Conservation (phyloP, 2,888 invertebrate genomes). For the Ennomos fuscantarius region DNA sequence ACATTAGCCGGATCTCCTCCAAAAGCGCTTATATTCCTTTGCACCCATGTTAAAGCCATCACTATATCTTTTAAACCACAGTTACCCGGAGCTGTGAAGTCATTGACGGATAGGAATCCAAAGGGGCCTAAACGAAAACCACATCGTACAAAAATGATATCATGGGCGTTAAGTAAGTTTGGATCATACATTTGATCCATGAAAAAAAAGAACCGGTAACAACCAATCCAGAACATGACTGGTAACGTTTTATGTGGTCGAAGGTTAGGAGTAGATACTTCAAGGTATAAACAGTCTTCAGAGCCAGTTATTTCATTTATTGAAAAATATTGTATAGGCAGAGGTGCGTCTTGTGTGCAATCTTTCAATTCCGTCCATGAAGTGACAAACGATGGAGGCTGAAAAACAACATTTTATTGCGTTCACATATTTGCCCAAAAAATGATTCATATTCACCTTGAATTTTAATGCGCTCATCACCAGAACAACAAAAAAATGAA, state of each 20-base stretch:
- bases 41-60: slow-evolving; percentile 76
- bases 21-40: slow-evolving; percentile 69
- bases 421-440: no score
- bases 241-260: slow-evolving; percentile 66
- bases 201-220: slow-evolving; percentile 58
- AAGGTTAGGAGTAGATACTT: slow-evolving; percentile 64
- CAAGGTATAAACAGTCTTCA: slow-evolving; percentile 78
- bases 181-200: slow-evolving; percentile 67
- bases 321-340: slow-evolving; percentile 40
- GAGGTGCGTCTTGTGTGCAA: slow-evolving; percentile 62
- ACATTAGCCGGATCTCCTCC: slow-evolving; percentile 78
- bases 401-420: slow-evolving; percentile 38
- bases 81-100: slow-evolving; percentile 75
- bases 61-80: slow-evolving; percentile 76
- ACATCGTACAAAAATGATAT: slow-evolving; percentile 72
- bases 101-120: slow-evolving; percentile 74
- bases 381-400: slow-evolving; percentile 61
- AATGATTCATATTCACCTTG: no score
- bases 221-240: slow-evolving; percentile 82
- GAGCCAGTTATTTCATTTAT: slow-evolving; percentile 52
- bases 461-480: no score
- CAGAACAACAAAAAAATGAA: no score
- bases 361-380: slow-evolving; percentile 60
- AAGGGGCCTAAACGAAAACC: slow-evolving; percentile 76
- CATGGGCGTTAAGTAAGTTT: slow-evolving; percentile 60